phyloP scores from a whole-genome alignment of 2,113 vertebrate species.

The Thinocorus orbignyianus region DNA sequence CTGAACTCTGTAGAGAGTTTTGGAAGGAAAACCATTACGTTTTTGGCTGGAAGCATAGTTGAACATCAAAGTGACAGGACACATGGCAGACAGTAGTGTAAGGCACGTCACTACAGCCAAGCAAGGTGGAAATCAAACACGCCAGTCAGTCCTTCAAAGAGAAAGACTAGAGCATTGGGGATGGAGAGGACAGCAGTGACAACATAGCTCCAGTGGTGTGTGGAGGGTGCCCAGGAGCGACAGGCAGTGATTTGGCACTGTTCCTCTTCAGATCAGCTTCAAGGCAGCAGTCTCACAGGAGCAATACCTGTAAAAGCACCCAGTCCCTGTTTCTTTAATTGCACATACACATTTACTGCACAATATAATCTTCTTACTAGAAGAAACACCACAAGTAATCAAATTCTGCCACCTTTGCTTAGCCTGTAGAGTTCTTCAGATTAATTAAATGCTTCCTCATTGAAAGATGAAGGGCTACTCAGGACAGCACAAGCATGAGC shows the following conservation, averaged over 20 bases:
- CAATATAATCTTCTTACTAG: background rate
- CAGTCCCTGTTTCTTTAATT: background rate
- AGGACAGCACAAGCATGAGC: background rate
- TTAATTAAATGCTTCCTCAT: background rate
- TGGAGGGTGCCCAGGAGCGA: background rate
- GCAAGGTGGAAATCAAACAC: background rate
- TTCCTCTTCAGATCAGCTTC: background rate
- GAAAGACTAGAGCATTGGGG: background rate
- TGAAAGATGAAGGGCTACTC: background rate
- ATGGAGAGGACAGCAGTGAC: background rate
- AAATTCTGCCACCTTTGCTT: background rate
- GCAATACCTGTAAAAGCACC: background rate
- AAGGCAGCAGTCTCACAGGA: background rate
- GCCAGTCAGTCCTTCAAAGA: background rate
- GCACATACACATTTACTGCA: background rate
- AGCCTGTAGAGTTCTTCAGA: background rate
- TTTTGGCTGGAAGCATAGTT: background rate
- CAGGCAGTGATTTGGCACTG: background rate
- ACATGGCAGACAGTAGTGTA: fast-evolving
- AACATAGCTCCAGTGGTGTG: fast-evolving
- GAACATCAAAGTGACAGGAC: background rate
- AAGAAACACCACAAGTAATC: background rate
- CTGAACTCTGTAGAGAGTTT: background rate
- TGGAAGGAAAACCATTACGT: background rate
- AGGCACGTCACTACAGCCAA: background rate